phyloP scores from a whole-genome alignment of 1,140 invertebrate genomes.

The Oryzaephilus surinamensis region DNA sequence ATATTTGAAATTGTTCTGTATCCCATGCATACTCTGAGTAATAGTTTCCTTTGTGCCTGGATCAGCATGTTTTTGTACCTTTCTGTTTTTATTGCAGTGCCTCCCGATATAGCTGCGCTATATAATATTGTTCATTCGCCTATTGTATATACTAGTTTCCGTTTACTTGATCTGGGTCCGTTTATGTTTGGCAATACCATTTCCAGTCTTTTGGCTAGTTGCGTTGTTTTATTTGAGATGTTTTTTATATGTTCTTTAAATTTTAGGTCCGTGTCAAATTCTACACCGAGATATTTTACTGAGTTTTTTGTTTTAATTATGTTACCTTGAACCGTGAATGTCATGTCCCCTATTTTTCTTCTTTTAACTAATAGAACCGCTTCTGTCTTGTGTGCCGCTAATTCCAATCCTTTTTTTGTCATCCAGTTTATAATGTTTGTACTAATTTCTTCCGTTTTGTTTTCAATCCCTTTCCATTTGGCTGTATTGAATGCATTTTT shows the following conservation, averaged over 20 bases:
- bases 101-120: neutral
- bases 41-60: neutral
- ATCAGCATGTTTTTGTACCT: neutral
- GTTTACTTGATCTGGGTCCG: neutral
- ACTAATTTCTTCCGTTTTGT: too few species aligned
- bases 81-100: neutral
- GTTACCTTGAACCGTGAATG: too few species aligned
- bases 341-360: too few species aligned
- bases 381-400: too few species aligned
- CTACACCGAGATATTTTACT: neutral
- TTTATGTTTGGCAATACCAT: neutral
- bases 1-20: neutral
- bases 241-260: neutral
- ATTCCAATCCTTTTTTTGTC: too few species aligned
- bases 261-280: neutral
- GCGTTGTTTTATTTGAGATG: neutral
- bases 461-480: too few species aligned
- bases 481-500: too few species aligned
- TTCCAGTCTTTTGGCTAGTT: neutral
- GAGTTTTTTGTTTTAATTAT: too few species aligned
- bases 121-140: neutral
- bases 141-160: neutral
- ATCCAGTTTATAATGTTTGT: too few species aligned
- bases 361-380: too few species aligned
- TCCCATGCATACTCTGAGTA: neutral